These are phyloP conservation scores for Macaria liturata DNA, from an alignment of 2,888 invertebrate species.

Conservation along the genomic window DNA sequence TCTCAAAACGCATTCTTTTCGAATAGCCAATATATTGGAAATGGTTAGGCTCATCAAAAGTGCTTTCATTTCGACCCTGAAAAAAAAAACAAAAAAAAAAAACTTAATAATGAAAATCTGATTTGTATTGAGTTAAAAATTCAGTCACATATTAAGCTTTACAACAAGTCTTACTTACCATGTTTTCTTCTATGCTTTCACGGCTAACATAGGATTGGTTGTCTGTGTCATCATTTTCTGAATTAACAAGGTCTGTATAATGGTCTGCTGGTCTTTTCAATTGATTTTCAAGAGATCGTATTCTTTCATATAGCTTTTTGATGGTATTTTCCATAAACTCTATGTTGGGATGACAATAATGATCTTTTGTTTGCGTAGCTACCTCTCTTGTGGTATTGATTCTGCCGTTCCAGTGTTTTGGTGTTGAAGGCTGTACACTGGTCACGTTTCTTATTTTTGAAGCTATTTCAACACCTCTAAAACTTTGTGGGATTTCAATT, in stretches of 20 bases:
- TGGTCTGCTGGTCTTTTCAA: conserved; percentile 31
- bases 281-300: conserved; percentile 43
- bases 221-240: conserved; percentile 13
- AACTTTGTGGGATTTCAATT: not conserved
- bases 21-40: conserved; percentile 10
- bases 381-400: conserved; percentile 32
- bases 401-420: not conserved
- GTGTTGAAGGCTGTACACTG: too few relatives aligned
- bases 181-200: conserved; percentile 17
- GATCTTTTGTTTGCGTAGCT: conserved; percentile 48
- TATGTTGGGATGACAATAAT: conserved; percentile 40
- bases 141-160: not conserved
- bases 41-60: conserved; percentile 5
- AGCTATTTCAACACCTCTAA: too few relatives aligned
- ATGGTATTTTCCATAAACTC: conserved; percentile 46
- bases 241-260: conserved; percentile 12
- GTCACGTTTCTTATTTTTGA: too few relatives aligned
- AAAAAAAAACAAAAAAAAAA: conserved; percentile 5
- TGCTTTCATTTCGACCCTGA: conserved; percentile 20
- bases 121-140: too few relatives aligned
- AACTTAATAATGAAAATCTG: too few relatives aligned
- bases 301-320: conserved; percentile 40
- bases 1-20: conserved; percentile 6
- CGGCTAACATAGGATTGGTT: conserved; percentile 16
- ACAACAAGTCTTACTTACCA: not conserved